These are phyloP conservation scores for Suncus etruscus DNA, from an alignment of 2,113 vertebrate species.

Conservation along the genomic window DNA sequence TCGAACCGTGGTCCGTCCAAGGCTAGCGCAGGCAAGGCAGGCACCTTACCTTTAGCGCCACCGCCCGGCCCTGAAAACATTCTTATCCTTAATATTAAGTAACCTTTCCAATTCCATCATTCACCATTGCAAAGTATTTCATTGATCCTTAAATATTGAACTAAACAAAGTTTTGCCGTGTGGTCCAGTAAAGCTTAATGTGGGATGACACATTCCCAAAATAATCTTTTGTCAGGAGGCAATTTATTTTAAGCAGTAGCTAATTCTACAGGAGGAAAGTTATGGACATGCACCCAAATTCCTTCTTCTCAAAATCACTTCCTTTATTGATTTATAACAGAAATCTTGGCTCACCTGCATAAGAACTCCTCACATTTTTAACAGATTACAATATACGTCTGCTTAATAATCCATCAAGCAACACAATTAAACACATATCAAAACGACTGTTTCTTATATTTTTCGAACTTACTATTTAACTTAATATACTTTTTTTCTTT, in stretches of 20 bases:
- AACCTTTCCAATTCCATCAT: slow-evolving; percentile 2
- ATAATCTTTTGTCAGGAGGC: slow-evolving; percentile 47
- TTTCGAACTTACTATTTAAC: neutral
- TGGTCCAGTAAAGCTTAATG: neutral
- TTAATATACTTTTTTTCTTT: no score
- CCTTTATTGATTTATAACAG: slow-evolving; percentile 43
- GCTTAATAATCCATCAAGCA: neutral
- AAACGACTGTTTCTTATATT: neutral
- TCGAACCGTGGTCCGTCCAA: no score
- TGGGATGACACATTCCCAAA: slow-evolving; percentile 51
- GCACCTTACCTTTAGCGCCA: no score
- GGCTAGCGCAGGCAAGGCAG: no score
- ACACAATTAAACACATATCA: neutral
- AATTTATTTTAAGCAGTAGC: slow-evolving; percentile 27
- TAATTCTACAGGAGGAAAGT: slow-evolving; percentile 24
- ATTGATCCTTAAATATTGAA: slow-evolving; percentile 24
- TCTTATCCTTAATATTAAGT: slow-evolving; percentile 31
- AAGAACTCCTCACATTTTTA: slow-evolving; percentile 47
- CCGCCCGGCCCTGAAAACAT: slow-evolving; percentile 32
- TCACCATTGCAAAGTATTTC: slow-evolving; percentile 36
- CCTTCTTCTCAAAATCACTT: slow-evolving; percentile 16
- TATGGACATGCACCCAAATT: neutral
- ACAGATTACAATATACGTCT: neutral
- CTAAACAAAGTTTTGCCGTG: slow-evolving; percentile 39
- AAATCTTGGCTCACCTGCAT: neutral